Conservation (phyloP, 2,888 invertebrate genomes). For the Agapetus fuscipes region DNA sequence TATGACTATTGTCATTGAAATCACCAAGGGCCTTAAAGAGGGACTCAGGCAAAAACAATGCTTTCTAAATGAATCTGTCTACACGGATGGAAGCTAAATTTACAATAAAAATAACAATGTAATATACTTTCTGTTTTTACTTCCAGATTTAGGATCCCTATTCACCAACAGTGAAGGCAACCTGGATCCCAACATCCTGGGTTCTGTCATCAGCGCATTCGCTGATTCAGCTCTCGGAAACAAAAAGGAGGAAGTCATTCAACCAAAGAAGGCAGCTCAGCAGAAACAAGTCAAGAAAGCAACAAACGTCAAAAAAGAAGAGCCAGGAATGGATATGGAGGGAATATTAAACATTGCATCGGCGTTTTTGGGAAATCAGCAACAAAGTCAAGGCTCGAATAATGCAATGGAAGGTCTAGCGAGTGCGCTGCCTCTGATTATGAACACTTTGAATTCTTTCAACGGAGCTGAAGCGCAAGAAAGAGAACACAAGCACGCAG, state of each 20-base stretch:
- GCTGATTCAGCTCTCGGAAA: slow-evolving; percentile 24
- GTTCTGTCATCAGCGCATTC: slow-evolving; percentile 40
- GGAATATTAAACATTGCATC: slow-evolving; percentile 47
- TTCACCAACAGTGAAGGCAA: slow-evolving; percentile 49
- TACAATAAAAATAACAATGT: background rate
- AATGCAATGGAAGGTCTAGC: slow-evolving; percentile 29
- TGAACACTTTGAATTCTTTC: slow-evolving; percentile 54
- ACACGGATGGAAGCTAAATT: background rate
- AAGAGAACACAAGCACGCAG: slow-evolving; percentile 53
- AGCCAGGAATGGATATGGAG: slow-evolving; percentile 35
- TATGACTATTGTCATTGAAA: too few species aligned
- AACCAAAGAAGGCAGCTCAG: slow-evolving; percentile 23
- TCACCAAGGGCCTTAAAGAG: too few species aligned
- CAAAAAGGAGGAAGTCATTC: slow-evolving; percentile 11
- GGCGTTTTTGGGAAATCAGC: slow-evolving; percentile 39
- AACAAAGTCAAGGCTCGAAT: slow-evolving; percentile 25
- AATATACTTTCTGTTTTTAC: too few species aligned
- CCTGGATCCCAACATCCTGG: slow-evolving; percentile 46
- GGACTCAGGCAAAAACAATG: too few species aligned
- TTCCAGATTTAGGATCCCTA: slow-evolving; percentile 42
- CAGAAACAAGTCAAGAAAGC: slow-evolving; percentile 6
- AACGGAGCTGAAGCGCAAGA: slow-evolving; percentile 51
- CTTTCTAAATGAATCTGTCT: slow-evolving; percentile 1
- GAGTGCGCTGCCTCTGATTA: slow-evolving; percentile 56
- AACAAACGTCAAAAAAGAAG: slow-evolving; percentile 4